Evolutionary conservation across 1,140 invertebrate genomes (phyloP), one percentile per base, ranked within the genome.

Genomic region (Dinoponera quadriceps): DNA sequence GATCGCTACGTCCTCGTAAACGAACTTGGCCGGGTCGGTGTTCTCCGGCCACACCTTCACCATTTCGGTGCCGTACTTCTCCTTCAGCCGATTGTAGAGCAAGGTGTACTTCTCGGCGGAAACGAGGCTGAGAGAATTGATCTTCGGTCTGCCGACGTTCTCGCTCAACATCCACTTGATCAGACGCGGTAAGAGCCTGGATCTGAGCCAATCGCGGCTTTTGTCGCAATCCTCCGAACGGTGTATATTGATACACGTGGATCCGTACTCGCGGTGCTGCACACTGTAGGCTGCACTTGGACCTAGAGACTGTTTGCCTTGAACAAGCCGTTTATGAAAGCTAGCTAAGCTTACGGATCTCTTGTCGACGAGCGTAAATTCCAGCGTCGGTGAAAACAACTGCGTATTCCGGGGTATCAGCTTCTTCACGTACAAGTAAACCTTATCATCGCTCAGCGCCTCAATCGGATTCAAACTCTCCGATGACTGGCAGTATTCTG

Each of bases 1-100:
- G 90, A 99, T 99, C 7, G 98, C 98, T 80, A 99, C 95, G 93
- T 99, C 99, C 95, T 99, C 99, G 95, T 97, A 98, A 7, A 99
- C 97, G 95, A 98, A 99, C 94, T 99, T 99, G 54, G 96, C 91
- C 16, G 99, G 98, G 94, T 99, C 98, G 49, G 99, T 99, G 85
- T 95, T 97, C 94, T 99, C 98, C 22, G 96, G 96, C 98, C 98
- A 99, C 75, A 96, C 96, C 95, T 96, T 89, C 38, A 96, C 95
- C 89, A 98, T 95, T 48, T 96, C 93, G 83, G 94, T 93, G 3
- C 96, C 97, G 95, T 99, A 98, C 92, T 97, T 98, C 1, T 94
- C 87, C 93, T 99, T 99, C 14, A 99, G 92, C 25, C 95, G 82
- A 87, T 96, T 96, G 92, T 98, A 98, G 33, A 97, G 94, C 49